Evolutionary conservation across 2,113 vertebrate genomes (phyloP), one percentile per base, ranked within the genome.

Genomic region (Casuarius casuarius): DNA sequence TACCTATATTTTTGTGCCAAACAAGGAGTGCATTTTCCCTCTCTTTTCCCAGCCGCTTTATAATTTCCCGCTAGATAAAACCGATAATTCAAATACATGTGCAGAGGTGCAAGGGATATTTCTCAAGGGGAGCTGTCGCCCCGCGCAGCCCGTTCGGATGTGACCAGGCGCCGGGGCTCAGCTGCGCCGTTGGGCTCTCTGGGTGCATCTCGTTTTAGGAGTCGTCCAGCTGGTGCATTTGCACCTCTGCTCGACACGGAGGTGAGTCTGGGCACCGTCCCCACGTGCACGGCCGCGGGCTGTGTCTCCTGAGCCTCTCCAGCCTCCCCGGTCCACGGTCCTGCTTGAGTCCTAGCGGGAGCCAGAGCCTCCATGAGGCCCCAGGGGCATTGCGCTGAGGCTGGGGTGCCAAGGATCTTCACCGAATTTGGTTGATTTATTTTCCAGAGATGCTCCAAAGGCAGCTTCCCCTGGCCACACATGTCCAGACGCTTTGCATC

Each of bases 1-100:
- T 89, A 84, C 94, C 78, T 95, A 49, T 75, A 81, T 96, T 95
- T 96, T 84, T 63, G 66, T 73, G 80, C 92, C 85, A 80, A 91
- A 91, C 72, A 75, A 84, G 79, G 71, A 33, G 77, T 51, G 16
- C 54, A 7, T 85, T 91, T 67, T 42, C 6, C 44, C 59, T 28
- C 35, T 54, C 38, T 80, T 82, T 74, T 84, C 42, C 84, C 4
- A 1, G 23, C 15, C 0, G 0, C 76, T 79, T 91, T 84, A n/a
- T n/a, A 20, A 77, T 54, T 58, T 83, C 63, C 40, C 5, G 2
- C 68, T 40, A 40, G 58, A 54, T 75, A 72, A 89, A 87, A 72
- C 25, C 61, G 52, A 31, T 52, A 4, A 67, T 62, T 56, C 5
- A 11, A 81, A 68, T 7, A 18, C 12, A 4, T 3, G 51, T 48